Evolutionary conservation across 2,113 vertebrate species (phyloP).

Genomic region (Lasiurus cinereus): DNA sequence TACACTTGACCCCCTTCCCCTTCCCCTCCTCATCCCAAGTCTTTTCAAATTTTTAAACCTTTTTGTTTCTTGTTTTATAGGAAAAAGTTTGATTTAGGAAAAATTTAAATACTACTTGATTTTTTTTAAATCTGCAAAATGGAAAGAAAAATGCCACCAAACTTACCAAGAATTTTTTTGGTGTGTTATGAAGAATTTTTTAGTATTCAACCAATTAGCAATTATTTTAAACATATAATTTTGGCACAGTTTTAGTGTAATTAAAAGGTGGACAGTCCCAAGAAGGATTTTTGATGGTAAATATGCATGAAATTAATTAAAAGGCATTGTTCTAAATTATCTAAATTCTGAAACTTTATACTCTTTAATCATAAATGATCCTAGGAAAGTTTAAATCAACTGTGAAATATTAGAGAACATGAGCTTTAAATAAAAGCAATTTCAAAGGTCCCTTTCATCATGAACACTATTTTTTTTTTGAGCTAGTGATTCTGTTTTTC

Average conservation of each 20-base stretch:
- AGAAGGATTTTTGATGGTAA: neutral
- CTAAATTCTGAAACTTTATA: neutral
- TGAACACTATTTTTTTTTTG: neutral
- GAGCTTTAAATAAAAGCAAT: neutral
- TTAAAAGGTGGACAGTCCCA: neutral
- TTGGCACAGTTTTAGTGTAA: neutral
- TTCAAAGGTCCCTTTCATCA: neutral
- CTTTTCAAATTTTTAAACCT: neutral
- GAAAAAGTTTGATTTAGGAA: neutral
- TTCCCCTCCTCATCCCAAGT: neutral
- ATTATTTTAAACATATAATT: neutral
- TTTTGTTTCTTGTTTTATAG: neutral
- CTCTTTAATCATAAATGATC: neutral
- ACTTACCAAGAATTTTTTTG: neutral
- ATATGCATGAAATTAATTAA: neutral
- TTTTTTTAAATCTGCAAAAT: neutral
- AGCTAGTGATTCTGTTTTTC: neutral
- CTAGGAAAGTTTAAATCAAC: neutral
- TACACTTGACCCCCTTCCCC: neutral
- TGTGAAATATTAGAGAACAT: neutral
- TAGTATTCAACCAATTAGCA: neutral
- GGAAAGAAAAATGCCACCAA: conserved; percentile 12
- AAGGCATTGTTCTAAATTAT: neutral
- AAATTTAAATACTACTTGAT: conserved; percentile 38
- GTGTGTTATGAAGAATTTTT: neutral